phyloP scores from a whole-genome alignment of 2,888 invertebrate species.

The Silvanus unidentatus region DNA sequence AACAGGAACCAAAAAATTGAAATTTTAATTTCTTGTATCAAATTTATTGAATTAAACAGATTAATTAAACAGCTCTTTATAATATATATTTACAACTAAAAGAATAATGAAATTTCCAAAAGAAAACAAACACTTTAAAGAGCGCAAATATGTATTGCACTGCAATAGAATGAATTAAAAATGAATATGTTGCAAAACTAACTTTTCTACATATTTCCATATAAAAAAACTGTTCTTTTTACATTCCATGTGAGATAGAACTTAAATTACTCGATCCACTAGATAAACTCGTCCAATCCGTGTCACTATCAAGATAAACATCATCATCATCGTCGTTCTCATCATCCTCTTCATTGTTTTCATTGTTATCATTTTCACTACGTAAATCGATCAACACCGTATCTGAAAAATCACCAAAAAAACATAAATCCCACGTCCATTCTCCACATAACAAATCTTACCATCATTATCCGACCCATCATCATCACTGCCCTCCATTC shows the following conservation, averaged over 20 bases:
- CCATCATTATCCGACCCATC: constrained; percentile 51
- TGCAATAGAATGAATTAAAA: too few species aligned
- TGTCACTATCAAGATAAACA: constrained; percentile 23
- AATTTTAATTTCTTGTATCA: too few species aligned
- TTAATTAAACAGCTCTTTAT: too few species aligned
- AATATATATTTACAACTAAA: too few species aligned
- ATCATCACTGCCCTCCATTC: constrained; percentile 56
- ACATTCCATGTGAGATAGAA: not conserved
- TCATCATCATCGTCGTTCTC: constrained; percentile 28
- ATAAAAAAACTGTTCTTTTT: too few species aligned
- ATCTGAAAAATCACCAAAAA: constrained; percentile 15
- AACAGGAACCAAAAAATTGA: too few species aligned
- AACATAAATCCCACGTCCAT: not conserved
- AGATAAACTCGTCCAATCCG: constrained; percentile 4
- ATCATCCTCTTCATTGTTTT: constrained; percentile 33
- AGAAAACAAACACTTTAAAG: too few species aligned
- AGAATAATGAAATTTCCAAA: too few species aligned
- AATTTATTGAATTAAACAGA: too few species aligned
- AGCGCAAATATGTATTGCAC: too few species aligned
- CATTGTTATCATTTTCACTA: constrained; percentile 46
- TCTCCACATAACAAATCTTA: constrained; percentile 19
- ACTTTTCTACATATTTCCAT: too few species aligned
- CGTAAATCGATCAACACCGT: constrained; percentile 36
- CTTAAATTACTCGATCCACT: constrained; percentile 23
- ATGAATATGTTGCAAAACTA: too few species aligned